Conservation (phyloP, 1,140 invertebrate genomes). For the Aphidius gifuensis region DNA sequence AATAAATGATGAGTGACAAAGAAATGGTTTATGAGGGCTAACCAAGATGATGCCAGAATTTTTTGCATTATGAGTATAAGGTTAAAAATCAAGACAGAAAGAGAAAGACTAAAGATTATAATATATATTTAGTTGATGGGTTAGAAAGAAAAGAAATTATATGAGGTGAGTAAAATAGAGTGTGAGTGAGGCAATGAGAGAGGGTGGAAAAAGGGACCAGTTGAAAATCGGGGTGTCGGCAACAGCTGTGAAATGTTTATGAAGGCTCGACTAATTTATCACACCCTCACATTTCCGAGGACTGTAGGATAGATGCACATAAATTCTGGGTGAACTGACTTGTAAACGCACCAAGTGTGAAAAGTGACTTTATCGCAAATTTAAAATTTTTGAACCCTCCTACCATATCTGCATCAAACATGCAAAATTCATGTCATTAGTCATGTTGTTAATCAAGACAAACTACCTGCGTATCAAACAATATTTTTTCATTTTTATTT, state of each 20-base stretch:
- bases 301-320: slow-evolving; percentile 18
- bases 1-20: no score
- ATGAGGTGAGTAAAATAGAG: not conserved
- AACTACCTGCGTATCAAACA: no score
- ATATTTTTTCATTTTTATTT: no score
- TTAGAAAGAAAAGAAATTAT: not conserved
- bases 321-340: slow-evolving; percentile 16
- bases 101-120: not conserved
- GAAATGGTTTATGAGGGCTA: no score
- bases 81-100: not conserved
- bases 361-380: slow-evolving; percentile 16
- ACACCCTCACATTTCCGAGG: slow-evolving; percentile 31
- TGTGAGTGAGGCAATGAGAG: slow-evolving; percentile 6
- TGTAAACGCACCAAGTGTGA: slow-evolving; percentile 15
- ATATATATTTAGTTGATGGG: not conserved
- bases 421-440: no score
- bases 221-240: slow-evolving; percentile 38
- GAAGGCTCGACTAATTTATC: slow-evolving; percentile 53
- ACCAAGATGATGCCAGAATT: no score
- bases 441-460: no score
- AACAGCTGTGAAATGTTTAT: slow-evolving; percentile 54
- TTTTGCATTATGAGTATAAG: no score
- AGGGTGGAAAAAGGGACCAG: slow-evolving; percentile 22
- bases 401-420: no score
- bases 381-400: no score